phyloP scores from a whole-genome alignment of 1,140 invertebrate species.

The Neomicropteryx cornuta region DNA sequence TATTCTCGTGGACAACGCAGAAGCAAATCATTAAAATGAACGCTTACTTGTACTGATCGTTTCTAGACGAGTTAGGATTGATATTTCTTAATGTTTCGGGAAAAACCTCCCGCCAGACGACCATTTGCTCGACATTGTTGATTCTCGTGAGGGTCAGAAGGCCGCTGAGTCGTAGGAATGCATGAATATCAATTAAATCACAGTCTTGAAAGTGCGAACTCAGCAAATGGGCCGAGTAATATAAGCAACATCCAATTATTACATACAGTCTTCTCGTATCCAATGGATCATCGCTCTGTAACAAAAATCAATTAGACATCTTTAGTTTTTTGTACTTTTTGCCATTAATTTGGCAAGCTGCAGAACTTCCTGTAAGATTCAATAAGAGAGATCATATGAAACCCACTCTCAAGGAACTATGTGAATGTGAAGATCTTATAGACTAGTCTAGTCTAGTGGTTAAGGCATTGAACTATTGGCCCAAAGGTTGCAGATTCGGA shows the following conservation, averaged over 20 bases:
- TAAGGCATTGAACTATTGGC: not conserved
- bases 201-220: slow-evolving; percentile 59
- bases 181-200: slow-evolving; percentile 58
- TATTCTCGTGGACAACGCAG: not conserved
- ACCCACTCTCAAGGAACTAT: not conserved
- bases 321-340: not conserved
- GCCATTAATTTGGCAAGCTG: too few relatives aligned
- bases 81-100: slow-evolving; percentile 31
- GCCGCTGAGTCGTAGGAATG: slow-evolving; percentile 55
- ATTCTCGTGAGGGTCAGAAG: slow-evolving; percentile 51
- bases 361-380: not conserved
- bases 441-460: not conserved
- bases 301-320: slow-evolving; percentile 14
- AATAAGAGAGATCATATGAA: not conserved
- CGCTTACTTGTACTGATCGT: slow-evolving; percentile 27
- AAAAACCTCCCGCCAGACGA: slow-evolving; percentile 68
- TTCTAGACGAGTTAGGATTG: slow-evolving; percentile 17
- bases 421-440: not conserved
- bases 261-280: slow-evolving; percentile 67
- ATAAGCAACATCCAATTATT: slow-evolving; percentile 61
- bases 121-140: slow-evolving; percentile 54
- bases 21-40: not conserved
- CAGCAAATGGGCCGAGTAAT: slow-evolving; percentile 58
- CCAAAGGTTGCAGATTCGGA: not conserved
- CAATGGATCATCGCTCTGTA: slow-evolving; percentile 63